Percentiles rank a stretch among this genome's conserved stretches.
These are phyloP conservation scores for Orthosia gothica DNA, from an alignment of 2,888 invertebrate species.

Conservation along the genomic window DNA sequence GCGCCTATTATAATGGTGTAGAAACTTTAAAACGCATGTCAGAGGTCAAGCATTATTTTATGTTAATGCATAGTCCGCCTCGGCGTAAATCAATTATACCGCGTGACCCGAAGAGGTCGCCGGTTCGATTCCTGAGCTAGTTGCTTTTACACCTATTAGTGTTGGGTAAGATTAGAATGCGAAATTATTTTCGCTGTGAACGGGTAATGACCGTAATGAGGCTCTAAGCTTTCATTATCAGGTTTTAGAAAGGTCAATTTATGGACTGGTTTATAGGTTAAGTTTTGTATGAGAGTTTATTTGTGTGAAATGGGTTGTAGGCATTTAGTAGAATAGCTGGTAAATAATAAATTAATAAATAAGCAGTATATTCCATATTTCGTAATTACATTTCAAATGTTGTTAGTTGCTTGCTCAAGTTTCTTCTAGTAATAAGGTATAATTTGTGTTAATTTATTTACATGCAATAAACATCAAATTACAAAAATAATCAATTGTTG, in stretches of 20 bases:
- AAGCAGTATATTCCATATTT: too few species aligned
- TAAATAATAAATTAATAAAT: too few species aligned
- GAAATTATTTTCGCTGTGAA: slow-evolving; percentile 62
- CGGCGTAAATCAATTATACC: slow-evolving; percentile 90
- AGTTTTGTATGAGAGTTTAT: background rate
- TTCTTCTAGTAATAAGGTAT: too few species aligned
- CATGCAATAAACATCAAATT: too few species aligned
- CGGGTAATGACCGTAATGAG: slow-evolving; percentile 60
- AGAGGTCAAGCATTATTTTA: slow-evolving; percentile 90
- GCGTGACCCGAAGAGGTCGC: slow-evolving; percentile 86
- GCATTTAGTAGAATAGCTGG: background rate
- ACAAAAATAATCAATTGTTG: too few species aligned
- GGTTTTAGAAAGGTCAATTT: slow-evolving; percentile 50
- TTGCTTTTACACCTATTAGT: slow-evolving; percentile 83
- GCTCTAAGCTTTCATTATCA: slow-evolving; percentile 43
- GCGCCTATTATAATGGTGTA: slow-evolving; percentile 76
- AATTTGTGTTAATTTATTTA: too few species aligned
- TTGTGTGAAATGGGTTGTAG: background rate
- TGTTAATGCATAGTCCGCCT: slow-evolving; percentile 88
- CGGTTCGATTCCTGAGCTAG: slow-evolving; percentile 79
- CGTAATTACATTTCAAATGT: too few species aligned
- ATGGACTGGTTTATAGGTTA: slow-evolving; percentile 27
- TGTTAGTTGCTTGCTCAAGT: too few species aligned
- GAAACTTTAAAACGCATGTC: slow-evolving; percentile 88
- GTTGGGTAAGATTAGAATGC: slow-evolving; percentile 77